Conservation (phyloP, 2,797 vertebrate genomes). For the Sitta carolinensis region DNA sequence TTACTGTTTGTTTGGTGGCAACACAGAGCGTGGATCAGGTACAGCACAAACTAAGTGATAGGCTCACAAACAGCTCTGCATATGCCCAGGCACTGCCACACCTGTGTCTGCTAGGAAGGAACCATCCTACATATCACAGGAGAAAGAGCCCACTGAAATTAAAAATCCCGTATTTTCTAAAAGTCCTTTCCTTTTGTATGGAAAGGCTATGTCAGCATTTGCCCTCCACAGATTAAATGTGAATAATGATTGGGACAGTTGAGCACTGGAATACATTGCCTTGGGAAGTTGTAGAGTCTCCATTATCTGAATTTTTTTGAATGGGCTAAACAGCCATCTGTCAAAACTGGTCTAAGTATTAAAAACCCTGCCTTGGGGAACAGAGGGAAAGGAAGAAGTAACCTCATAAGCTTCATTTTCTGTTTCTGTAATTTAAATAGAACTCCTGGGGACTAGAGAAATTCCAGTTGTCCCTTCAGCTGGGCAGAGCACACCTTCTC, state of each 20-base stretch:
- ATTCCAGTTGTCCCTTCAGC: not conserved
- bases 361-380: not conserved
- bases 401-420: not conserved
- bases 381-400: not conserved
- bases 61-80: not conserved
- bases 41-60: not conserved
- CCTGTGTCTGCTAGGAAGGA: not conserved
- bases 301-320: slow-evolving; percentile 5
- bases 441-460: not conserved
- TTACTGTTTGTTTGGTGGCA: not conserved
- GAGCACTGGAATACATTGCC: not conserved
- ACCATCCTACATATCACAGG: not conserved
- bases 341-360: not conserved
- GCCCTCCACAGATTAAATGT: not conserved
- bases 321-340: not conserved
- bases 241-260: slow-evolving; percentile 5
- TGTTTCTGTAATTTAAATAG: not conserved
- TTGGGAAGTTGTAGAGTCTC: not conserved
- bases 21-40: not conserved
- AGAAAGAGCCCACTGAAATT: not conserved
- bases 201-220: not conserved
- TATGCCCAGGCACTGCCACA: not conserved
- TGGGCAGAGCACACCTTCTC: not conserved
- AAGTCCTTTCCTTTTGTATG: not conserved
- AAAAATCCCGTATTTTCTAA: not conserved